A percentile compares a stretch with the other conserved stretches of the same genome.
phyloP scores from a whole-genome alignment of 2,797 vertebrate species.

The Lithobates sylvaticus region DNA sequence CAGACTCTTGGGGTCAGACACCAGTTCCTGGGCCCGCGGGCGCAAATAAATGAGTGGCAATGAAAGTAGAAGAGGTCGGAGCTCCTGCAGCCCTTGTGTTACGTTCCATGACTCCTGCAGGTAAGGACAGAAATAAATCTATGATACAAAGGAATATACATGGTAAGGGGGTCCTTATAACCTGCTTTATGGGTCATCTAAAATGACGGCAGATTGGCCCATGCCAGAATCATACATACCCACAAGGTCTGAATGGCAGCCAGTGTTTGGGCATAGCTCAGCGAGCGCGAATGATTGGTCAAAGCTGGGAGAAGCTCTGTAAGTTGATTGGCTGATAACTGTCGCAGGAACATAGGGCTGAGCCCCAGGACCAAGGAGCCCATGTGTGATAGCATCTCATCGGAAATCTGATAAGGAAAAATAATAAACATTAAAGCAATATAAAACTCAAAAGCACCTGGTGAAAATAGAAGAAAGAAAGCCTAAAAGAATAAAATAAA shows the following conservation, averaged over 20 bases:
- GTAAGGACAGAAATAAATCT: not conserved
- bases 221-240: constrained; percentile 19
- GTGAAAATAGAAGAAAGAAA: too few relatives aligned
- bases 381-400: not conserved
- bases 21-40: constrained; percentile 2
- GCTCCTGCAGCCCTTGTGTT: constrained; percentile 12
- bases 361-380: constrained; percentile 49
- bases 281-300: constrained; percentile 10
- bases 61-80: constrained; percentile 33
- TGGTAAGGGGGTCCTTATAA: too few relatives aligned
- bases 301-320: constrained; percentile 26
- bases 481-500: too few relatives aligned
- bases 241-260: constrained; percentile 29
- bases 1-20: constrained; percentile 8
- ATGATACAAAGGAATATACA: not conserved
- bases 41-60: constrained; percentile 36
- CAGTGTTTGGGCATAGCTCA: constrained; percentile 27
- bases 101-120: constrained; percentile 31
- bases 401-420: not conserved
- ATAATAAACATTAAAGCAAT: too few relatives aligned
- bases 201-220: too few relatives aligned
- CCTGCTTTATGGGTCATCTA: too few relatives aligned
- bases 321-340: constrained; percentile 43
- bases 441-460: too few relatives aligned
- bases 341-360: constrained; percentile 26